Conservation (phyloP, 2,113 vertebrate genomes). For the Zosterops lateralis region DNA sequence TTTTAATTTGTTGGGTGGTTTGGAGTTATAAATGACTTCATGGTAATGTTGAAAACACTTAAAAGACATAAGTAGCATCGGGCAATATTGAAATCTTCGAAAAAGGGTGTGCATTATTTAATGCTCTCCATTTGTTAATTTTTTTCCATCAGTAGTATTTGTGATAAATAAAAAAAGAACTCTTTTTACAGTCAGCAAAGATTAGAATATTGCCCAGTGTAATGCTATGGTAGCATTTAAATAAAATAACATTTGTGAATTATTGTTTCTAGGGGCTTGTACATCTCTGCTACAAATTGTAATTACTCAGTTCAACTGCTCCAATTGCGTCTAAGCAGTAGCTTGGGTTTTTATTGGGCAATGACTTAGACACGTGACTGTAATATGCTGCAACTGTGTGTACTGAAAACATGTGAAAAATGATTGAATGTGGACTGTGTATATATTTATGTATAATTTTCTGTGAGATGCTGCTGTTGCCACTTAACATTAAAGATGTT, state of each 20-base stretch:
- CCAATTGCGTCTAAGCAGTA: conserved; percentile 70
- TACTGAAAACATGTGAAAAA: conserved; percentile 89
- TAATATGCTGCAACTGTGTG: conserved; percentile 85
- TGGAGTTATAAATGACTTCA: conserved; percentile 73
- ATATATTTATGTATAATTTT: conserved; percentile 87
- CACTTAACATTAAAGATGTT: conserved; percentile 82
- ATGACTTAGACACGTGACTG: conserved; percentile 81
- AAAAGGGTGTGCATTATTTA: conserved; percentile 63
- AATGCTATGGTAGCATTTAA: conserved; percentile 74
- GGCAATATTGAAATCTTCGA: conserved; percentile 78
- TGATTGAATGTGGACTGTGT: conserved; percentile 88
- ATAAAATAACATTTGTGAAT: conserved; percentile 72
- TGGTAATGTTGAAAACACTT: conserved; percentile 70
- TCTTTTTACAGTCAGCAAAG: conserved; percentile 60
- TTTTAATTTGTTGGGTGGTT: conserved; percentile 78
- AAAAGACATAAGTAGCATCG: conserved; percentile 74
- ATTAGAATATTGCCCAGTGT: conserved; percentile 76
- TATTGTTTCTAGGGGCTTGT: conserved; percentile 78
- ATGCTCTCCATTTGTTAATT: conserved; percentile 69
- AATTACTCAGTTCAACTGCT: conserved; percentile 75
- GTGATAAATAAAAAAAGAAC: conserved; percentile 43
- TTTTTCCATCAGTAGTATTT: conserved; percentile 67
- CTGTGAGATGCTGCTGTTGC: conserved; percentile 86
- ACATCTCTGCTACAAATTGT: conserved; percentile 80
- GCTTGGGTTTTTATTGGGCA: conserved; percentile 80